A percentile compares a stretch with the other conserved stretches of the same genome.
These are phyloP conservation scores for Cladopsammia gracilis DNA, from an alignment of 64 coral and sea anemone species.

Conservation along the genomic window DNA sequence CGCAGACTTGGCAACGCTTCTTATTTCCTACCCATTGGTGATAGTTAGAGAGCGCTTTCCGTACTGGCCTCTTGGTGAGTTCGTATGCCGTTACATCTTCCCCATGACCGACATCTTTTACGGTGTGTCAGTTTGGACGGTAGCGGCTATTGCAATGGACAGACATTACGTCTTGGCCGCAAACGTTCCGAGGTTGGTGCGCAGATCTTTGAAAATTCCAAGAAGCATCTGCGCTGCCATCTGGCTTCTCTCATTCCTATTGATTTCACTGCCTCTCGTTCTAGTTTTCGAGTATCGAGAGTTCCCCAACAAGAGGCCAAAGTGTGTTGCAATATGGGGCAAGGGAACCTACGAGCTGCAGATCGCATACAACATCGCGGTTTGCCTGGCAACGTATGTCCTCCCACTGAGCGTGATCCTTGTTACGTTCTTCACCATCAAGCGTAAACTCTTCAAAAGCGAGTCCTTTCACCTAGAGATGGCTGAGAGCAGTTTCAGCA, in stretches of 20 bases:
- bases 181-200: neutral
- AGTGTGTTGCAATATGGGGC: neutral
- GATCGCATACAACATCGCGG: too few species aligned
- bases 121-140: conserved; percentile 49
- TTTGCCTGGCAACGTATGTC: too few species aligned
- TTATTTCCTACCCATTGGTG: neutral
- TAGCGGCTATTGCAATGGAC: conserved; percentile 41
- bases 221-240: neutral
- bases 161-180: neutral
- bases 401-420: too few species aligned
- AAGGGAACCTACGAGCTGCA: too few species aligned
- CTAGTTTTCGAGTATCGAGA: neutral
- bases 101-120: conserved; percentile 28
- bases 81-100: conserved; percentile 34
- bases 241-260: neutral
- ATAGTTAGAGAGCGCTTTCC: neutral
- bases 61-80: conserved; percentile 47
- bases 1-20: conserved; percentile 35
- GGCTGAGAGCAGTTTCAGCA: neutral
- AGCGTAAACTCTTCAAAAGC: neutral
- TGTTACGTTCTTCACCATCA: neutral
- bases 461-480: neutral
- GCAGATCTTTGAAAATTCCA: neutral
- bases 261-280: neutral
- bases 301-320: neutral